These are phyloP conservation scores for Sebastes minor DNA, from an alignment of 2,797 vertebrate species.

Conservation along the genomic window DNA sequence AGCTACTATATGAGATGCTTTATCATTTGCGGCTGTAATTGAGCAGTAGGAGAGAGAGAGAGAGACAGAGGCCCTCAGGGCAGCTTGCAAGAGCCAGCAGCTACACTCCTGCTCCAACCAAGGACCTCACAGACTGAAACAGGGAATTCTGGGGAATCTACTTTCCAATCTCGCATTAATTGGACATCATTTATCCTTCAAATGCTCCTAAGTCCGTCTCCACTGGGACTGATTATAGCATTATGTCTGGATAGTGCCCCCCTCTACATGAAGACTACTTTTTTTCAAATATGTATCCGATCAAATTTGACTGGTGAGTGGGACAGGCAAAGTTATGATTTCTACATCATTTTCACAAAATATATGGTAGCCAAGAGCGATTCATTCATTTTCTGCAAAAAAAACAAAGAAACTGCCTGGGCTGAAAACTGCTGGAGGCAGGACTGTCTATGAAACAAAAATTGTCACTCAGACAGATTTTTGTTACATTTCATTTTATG, in stretches of 20 bases:
- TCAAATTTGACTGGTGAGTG: conserved; percentile 18
- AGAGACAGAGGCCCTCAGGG: conserved; percentile 54
- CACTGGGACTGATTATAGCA: conserved; percentile 27
- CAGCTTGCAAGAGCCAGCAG: conserved; percentile 54
- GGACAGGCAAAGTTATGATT: conserved; percentile 18
- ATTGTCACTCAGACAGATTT: conserved; percentile 40
- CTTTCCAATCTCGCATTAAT: conserved; percentile 51
- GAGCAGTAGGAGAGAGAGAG: conserved; percentile 43
- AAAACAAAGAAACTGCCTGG: conserved; percentile 11
- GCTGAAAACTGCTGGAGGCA: conserved; percentile 35
- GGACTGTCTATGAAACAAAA: conserved; percentile 33
- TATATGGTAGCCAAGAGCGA: conserved; percentile 4
- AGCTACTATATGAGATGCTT: conserved; percentile 50
- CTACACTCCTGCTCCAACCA: conserved; percentile 29
- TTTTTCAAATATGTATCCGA: not conserved
- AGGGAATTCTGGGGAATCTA: conserved; percentile 39
- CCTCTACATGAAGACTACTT: not conserved
- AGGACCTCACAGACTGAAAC: conserved; percentile 47
- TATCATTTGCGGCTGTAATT: conserved; percentile 67
- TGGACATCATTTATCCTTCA: conserved; percentile 59
- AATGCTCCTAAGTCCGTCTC: conserved; percentile 43
- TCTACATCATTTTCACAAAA: conserved; percentile 27
- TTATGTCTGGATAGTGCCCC: not conserved
- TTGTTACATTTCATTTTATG: conserved; percentile 62
- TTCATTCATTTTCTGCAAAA: conserved; percentile 31